These are phyloP conservation scores for Neolamprologus fasciatus DNA, from an alignment of 2,113 vertebrate genomes.

Conservation along the genomic window DNA sequence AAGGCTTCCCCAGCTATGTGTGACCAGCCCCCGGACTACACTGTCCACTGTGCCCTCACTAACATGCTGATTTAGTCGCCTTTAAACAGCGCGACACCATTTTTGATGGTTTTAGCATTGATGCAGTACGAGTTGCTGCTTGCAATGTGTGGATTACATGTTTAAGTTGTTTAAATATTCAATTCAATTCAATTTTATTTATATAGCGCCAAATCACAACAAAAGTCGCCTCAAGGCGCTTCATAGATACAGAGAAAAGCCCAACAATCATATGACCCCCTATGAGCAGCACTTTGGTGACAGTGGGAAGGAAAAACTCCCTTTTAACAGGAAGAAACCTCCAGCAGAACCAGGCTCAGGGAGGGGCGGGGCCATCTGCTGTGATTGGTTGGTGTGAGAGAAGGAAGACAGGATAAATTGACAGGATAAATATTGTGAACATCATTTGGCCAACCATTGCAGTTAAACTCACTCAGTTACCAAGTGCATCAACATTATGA, in stretches of 20 bases:
- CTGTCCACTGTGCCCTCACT: background rate
- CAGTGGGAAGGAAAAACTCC: too few species aligned
- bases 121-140: background rate
- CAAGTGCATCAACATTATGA: background rate
- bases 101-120: background rate
- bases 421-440: background rate
- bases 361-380: too few species aligned
- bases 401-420: too few species aligned
- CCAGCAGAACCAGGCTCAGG: too few species aligned
- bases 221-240: too few species aligned
- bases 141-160: background rate
- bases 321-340: too few species aligned
- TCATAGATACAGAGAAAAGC: too few species aligned
- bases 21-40: background rate
- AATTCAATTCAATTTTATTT: too few species aligned
- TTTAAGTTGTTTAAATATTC: background rate
- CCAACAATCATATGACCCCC: too few species aligned
- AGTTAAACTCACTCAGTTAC: background rate
- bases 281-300: too few species aligned
- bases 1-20: background rate
- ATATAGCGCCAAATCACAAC: too few species aligned
- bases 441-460: background rate
- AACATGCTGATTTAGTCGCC: background rate
- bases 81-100: background rate
- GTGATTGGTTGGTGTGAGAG: too few species aligned